Evolutionary conservation across 2,797 vertebrate genomes (phyloP).

Genomic region (Bradypus variegatus): DNA sequence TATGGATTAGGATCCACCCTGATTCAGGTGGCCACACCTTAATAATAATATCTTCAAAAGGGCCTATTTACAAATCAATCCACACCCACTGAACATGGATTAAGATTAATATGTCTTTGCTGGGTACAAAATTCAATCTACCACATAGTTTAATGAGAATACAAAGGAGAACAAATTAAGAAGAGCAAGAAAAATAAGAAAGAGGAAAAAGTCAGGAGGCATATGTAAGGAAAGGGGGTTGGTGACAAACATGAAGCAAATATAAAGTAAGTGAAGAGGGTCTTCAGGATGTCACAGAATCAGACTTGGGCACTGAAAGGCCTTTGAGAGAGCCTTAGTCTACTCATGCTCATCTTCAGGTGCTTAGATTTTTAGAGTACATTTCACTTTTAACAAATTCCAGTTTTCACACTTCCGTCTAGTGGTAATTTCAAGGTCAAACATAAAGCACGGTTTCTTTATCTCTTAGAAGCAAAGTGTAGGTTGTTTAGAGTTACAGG

Average conservation of each 20-base stretch:
- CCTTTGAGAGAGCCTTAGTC: background rate
- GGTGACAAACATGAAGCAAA: background rate
- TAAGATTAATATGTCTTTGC: too few relatives aligned
- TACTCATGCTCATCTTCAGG: background rate
- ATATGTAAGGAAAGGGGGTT: accelerated
- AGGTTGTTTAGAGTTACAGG: background rate
- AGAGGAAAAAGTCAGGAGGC: background rate
- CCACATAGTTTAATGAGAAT: background rate
- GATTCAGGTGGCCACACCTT: too few relatives aligned
- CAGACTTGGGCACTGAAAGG: background rate
- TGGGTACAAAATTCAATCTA: too few relatives aligned
- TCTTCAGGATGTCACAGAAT: background rate
- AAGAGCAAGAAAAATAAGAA: background rate
- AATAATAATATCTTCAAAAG: too few relatives aligned
- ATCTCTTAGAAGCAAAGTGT: constrained; percentile 27
- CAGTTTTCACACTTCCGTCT: background rate
- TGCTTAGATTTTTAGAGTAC: background rate
- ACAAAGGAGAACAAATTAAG: background rate
- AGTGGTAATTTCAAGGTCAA: constrained; percentile 20
- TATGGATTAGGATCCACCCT: too few relatives aligned
- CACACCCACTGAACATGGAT: too few relatives aligned
- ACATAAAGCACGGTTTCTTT: background rate
- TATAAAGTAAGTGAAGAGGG: background rate
- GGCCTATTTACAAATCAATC: too few relatives aligned
- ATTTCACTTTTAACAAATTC: constrained; percentile 5